phyloP scores from a whole-genome alignment of 2,888 invertebrate genomes.

The Cremastinae sp. region DNA sequence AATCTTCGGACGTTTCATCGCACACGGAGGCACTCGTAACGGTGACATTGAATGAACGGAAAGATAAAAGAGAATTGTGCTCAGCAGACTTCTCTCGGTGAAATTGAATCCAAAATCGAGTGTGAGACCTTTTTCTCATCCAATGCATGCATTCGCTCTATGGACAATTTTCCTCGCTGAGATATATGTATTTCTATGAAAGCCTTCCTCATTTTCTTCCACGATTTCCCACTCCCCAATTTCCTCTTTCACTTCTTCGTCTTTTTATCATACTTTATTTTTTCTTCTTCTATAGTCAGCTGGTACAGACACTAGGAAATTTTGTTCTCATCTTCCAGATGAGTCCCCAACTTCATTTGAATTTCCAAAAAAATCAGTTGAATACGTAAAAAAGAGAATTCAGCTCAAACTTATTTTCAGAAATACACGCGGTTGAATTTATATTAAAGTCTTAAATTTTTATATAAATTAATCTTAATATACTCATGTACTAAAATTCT shows the following conservation, averaged over 20 bases:
- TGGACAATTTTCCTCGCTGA: slow-evolving; percentile 59
- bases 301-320: slow-evolving; percentile 34
- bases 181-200: slow-evolving; percentile 41
- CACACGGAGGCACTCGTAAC: background rate
- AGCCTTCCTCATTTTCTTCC: slow-evolving; percentile 18
- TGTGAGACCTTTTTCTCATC: slow-evolving; percentile 67
- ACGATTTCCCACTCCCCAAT: background rate
- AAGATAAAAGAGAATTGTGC: slow-evolving; percentile 46
- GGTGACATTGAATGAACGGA: slow-evolving; percentile 29
- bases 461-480: too few species aligned
- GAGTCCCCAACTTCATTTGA: slow-evolving; percentile 9
- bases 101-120: slow-evolving; percentile 77
- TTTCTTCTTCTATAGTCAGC: slow-evolving; percentile 26
- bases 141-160: slow-evolving; percentile 75
- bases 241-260: slow-evolving; percentile 1
- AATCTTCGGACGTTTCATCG: slow-evolving; percentile 66
- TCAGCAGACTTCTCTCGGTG: slow-evolving; percentile 69
- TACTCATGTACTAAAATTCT: too few species aligned
- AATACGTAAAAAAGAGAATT: background rate
- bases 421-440: too few species aligned
- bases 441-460: too few species aligned
- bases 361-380: too few species aligned
- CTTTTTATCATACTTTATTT: too few species aligned
- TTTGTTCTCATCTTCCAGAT: slow-evolving; percentile 25
- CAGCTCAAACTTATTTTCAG: slow-evolving; percentile 3